Evolutionary conservation across 2,797 vertebrate species (phyloP), one percentile per base, ranked within the genome.

Genomic region (Sebastes umbrosus): DNA sequence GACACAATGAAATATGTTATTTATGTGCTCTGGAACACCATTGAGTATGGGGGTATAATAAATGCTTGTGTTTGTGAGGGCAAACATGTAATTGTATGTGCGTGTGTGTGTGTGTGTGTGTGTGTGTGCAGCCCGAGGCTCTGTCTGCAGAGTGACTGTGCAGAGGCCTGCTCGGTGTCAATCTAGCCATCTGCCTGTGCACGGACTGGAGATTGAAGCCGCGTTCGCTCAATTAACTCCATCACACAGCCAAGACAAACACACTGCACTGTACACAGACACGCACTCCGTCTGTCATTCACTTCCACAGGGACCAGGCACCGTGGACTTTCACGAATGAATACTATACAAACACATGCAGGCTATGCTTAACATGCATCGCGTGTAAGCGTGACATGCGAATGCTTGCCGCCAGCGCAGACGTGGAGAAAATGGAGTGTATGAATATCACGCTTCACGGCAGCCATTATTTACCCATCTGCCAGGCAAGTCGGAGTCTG

Each of bases 171-270:
- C 89, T 90, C 87, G 69, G 84, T 90, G 91, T 93, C 90, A 92
- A 86, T 92, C 91, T 75, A 70, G 77, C 94, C 93, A 94, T 95
- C 92, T 95, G 94, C 92, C 92, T 81, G 82, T 32, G 57, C 91
- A 91, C 82, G 92, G 90, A 90, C 88, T 79, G 85, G 87, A 94
- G 94, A 94, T 92, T 92, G 91, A 93, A 91, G 91, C 88, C 72
- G 69, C 75, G 63, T 84, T 93, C 93, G 88, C 92, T 95, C 94
- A 95, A 94, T 95, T 95, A 94, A 94, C 93, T 92, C 92, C 88
- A 86, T 93, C 90, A 82, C 90, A 73, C 82, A 58, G 90, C 92
- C 93, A 94, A 91, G 90, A 92, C 90, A 94, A 94, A 93, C 92
- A 93, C 87, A 65, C 85, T 54, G 86, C 86, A 68, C 87, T 87